phyloP scores from a whole-genome alignment of 2,113 vertebrate species.

The Fulica atra region DNA sequence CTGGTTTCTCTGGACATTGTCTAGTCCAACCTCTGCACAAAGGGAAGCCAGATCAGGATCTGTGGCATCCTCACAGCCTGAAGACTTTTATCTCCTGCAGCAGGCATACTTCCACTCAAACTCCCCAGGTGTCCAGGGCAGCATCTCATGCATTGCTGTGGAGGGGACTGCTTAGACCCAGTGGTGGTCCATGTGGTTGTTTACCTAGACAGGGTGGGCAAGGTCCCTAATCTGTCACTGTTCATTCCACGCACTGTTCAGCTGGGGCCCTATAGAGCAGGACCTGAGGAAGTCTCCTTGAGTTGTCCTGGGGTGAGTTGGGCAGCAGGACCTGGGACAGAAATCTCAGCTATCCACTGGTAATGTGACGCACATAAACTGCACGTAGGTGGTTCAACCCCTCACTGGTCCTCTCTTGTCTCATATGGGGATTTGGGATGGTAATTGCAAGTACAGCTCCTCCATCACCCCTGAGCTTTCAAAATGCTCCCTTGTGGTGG shows the following conservation, averaged over 20 bases:
- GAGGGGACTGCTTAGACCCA: neutral
- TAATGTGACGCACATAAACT: neutral
- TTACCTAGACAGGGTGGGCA: neutral
- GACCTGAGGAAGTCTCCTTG: neutral
- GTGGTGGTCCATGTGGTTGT: fast-evolving
- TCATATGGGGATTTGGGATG: neutral
- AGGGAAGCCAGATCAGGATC: neutral
- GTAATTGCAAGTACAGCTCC: neutral
- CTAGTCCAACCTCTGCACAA: neutral
- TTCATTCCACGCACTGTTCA: neutral
- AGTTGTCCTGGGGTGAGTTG: neutral
- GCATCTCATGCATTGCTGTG: neutral
- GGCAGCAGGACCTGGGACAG: neutral
- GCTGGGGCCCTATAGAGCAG: neutral
- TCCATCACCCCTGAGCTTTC: neutral
- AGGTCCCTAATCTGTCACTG: neutral
- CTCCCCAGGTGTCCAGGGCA: neutral
- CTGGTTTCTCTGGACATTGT: neutral
- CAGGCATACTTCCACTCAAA: neutral
- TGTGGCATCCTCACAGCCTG: neutral
- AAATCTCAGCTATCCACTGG: neutral
- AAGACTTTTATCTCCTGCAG: neutral
- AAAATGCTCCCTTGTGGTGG: neutral
- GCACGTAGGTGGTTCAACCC: too few relatives aligned
- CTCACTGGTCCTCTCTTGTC: neutral